Evolutionary conservation across 2,113 vertebrate genomes (phyloP), one percentile per base, ranked within the genome.

Genomic region (Eonycteris spelaea): DNA sequence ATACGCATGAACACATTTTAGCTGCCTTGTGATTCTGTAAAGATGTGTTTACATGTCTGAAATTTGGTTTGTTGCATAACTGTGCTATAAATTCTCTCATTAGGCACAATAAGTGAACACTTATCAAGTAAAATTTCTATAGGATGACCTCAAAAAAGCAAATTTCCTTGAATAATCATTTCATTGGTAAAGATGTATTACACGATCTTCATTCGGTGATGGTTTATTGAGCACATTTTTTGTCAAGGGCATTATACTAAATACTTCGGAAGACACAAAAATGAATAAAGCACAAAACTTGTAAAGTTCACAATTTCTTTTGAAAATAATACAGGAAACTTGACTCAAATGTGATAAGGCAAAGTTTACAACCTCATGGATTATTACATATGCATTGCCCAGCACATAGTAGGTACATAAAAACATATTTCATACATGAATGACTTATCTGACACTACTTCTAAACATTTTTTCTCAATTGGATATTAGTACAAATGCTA

Each of bases 101-200:
- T 48, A 92, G 33, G 79, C 35, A 70, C 53, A 90, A n/a, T 78
- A 91, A 71, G 21, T 70, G 55, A 90, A 75, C 9, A 92, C 57
- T 90, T 92, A 40, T 67, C 53, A 80, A 87, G 53, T 43, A 77
- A 48, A 77, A 92, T 86, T 90, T 94, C 71, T 45, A 7, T 71
- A 38, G 51, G 24, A 61, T 67, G 73, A 67, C 30, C 26, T 19
- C 15, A 26, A 1, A 55, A 88, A 68, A 63, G 30, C 35, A 85
- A 55, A 83, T 77, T 91, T 88, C 35, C 53, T 87, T 85, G 65
- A 86, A 40, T 67, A 90, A 70, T 63, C 43, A 78, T 83, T 93
- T 95, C 53, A 68, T 19, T n/a, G 40, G 35, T 57, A 86, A 93
- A 93, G 79, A 83, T 35, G 3, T 48, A 43, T 65, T 48, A 51